Evolutionary conservation across 2,888 invertebrate species (phyloP), one percentile per base, ranked within the genome.

Genomic region (Chrysolina haemoptera): DNA sequence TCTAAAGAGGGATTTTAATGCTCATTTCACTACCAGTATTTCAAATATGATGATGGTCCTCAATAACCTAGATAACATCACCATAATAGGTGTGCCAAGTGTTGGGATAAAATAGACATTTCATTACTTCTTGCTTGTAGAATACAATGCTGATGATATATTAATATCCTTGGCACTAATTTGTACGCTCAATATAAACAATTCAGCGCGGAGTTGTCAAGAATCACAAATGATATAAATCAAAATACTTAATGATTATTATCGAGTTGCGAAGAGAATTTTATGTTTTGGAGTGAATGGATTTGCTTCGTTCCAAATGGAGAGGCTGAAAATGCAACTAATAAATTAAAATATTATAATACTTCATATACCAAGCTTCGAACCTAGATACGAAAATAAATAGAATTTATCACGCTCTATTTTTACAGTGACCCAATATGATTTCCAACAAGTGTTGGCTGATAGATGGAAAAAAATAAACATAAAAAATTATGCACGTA

Each of bases 361-460:
- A n/a, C 22, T 59, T 27, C 0, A 27, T 27, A 9, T 27, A 27
- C n/a, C 27, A n/a, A 59, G 35, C 59, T n/a, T n/a, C 22, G 35
- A 59, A 35, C 59, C 59, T 35, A 59, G 35, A 59, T 59, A 59
- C 59, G n/a, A 59, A 59, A 59, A 59, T 59, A 59, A 59, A 67
- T 18, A 67, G 22, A 48, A 67, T 67, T 67, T 14, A 40, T 67
- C 67, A 67, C 48, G 20, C n/a, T 50, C 48, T 67, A 67, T 67
- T 67, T 67, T 67, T 67, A 18, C 14, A 67, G 40, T 20, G 67
- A 67, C 53, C 67, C 55, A 16, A 67, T 67, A 41, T 20, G n/a
- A 18, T 14, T 22, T 65, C 27, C 22, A 27, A 48, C 65, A 67
- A 48, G 53, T 40, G 67, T 41, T 53, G 59, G 59, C 59, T 16